Conservation (phyloP, 2,113 vertebrate genomes). For the Labeo rohita region DNA sequence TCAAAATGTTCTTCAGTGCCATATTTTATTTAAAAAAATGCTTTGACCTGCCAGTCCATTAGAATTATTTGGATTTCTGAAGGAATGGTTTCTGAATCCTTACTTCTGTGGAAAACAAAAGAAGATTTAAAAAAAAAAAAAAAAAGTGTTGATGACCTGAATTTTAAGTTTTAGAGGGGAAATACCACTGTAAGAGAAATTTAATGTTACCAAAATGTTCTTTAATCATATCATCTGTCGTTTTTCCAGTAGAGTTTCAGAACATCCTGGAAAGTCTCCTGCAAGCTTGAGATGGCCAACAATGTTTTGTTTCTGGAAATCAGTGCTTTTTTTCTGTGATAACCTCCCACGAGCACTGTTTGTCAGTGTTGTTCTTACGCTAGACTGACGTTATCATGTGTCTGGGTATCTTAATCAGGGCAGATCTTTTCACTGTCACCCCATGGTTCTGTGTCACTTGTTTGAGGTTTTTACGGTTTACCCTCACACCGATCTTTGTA, state of each 20-base stretch:
- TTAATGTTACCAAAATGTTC: background rate
- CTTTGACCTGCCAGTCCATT: background rate
- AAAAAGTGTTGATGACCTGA: background rate
- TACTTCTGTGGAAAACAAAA: background rate
- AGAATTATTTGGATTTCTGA: background rate
- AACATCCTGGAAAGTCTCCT: background rate
- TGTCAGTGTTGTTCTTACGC: background rate
- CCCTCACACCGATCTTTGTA: background rate
- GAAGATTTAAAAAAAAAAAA: background rate
- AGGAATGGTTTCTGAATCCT: background rate
- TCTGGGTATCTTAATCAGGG: background rate
- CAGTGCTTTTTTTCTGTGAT: conserved; percentile 10
- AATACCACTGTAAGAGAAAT: background rate
- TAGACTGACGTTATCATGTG: conserved; percentile 7
- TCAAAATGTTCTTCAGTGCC: too few species aligned
- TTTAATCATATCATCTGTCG: background rate
- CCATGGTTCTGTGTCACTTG: background rate
- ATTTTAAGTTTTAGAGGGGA: background rate
- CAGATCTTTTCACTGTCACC: background rate
- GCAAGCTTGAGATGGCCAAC: conserved; percentile 9
- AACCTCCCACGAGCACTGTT: conserved; percentile 7
- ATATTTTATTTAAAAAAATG: background rate
- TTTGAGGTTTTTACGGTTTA: conserved; percentile 29
- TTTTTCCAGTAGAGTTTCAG: background rate
- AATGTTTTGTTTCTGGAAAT: background rate